A percentile compares a stretch with the other conserved stretches of the same genome.
Conservation (phyloP, 2,797 vertebrate species). For the Cichlasoma orientale region DNA sequence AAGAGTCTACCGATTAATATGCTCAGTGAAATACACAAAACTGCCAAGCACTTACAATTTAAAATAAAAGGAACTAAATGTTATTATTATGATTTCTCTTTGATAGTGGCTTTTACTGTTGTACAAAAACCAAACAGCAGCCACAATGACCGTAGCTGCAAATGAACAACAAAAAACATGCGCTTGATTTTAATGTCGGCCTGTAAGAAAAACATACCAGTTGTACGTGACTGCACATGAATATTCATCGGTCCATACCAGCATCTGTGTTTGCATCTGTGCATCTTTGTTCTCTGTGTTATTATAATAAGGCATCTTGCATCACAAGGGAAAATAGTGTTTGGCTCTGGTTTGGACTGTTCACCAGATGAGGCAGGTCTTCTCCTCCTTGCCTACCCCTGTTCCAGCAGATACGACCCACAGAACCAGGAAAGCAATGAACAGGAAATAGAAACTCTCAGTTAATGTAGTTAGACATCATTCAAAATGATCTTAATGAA, state of each 20-base stretch:
- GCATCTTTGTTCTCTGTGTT: constrained; percentile 41
- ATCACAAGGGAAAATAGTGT: constrained; percentile 55
- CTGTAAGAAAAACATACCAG: constrained; percentile 28
- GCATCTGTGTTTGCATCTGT: constrained; percentile 55
- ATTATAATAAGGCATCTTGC: constrained; percentile 52
- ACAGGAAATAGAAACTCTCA: constrained; percentile 5
- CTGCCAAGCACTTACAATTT: background rate
- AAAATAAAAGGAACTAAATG: background rate
- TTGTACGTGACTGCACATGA: constrained; percentile 15
- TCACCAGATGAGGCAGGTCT: constrained; percentile 54
- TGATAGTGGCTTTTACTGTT: background rate
- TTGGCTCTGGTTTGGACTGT: constrained; percentile 50
- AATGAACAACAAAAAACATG: constrained; percentile 12
- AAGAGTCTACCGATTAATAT: background rate
- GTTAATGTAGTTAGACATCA: background rate
- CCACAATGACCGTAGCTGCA: background rate
- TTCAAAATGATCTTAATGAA: background rate
- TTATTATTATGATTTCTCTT: background rate
- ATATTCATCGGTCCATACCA: constrained; percentile 46
- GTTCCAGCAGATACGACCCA: constrained; percentile 3
- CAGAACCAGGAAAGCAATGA: constrained; percentile 5
- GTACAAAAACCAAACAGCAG: background rate
- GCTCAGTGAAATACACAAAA: background rate
- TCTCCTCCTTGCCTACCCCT: constrained; percentile 4
- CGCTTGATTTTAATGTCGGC: background rate